Evolutionary conservation across 2,888 invertebrate species (phyloP).

Genomic region (Petrolisthes cinctipes): DNA sequence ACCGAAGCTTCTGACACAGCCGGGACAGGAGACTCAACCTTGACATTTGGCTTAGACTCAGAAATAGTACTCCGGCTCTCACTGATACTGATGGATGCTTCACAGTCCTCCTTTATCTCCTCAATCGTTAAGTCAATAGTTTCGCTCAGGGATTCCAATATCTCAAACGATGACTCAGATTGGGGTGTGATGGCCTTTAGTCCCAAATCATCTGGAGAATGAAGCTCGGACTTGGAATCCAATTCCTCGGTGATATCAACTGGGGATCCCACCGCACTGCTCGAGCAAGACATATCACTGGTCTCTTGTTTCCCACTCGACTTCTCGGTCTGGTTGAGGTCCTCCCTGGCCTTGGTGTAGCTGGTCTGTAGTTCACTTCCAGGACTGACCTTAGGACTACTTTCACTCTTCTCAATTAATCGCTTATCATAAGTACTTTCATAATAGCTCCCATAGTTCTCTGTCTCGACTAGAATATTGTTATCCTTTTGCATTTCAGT

Average conservation of each 20-base stretch:
- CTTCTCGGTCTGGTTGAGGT: conserved; percentile 36
- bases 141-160: conserved; percentile 62
- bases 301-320: neutral
- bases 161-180: conserved; percentile 64
- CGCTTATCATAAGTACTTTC: conserved; percentile 15
- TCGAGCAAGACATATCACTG: conserved; percentile 3
- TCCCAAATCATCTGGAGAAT: conserved; percentile 44
- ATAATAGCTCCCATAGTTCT: conserved; percentile 44
- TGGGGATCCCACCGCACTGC: neutral
- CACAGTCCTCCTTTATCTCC: conserved; percentile 26
- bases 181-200: conserved; percentile 51
- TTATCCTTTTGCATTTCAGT: conserved; percentile 34
- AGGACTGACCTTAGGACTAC: neutral
- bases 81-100: neutral
- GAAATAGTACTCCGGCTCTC: neutral
- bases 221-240: conserved; percentile 9
- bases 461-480: conserved; percentile 25
- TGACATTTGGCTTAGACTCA: neutral
- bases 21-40: neutral
- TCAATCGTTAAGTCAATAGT: conserved; percentile 39
- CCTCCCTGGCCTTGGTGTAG: conserved; percentile 23
- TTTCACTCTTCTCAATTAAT: conserved; percentile 7
- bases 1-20: neutral
- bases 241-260: conserved; percentile 17
- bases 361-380: conserved; percentile 2